Percentiles rank a stretch among this genome's conserved stretches.
phyloP scores from a whole-genome alignment of 2,113 vertebrate genomes.

The Astatotilapia flaviijosephi region DNA sequence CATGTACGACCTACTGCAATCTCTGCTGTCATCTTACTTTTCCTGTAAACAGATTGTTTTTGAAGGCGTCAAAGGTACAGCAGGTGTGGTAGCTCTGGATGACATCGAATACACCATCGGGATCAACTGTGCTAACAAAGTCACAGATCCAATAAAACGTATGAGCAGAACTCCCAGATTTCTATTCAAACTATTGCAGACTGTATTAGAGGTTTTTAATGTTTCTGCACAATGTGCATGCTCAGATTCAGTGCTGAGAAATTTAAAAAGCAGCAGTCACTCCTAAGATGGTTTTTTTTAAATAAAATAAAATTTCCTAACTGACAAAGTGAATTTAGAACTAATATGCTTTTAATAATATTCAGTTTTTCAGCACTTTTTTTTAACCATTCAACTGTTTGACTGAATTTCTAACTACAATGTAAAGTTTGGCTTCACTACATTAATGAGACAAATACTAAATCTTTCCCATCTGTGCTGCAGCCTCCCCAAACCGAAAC shows the following conservation, averaged over 20 bases:
- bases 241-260: not conserved
- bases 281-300: fast-evolving
- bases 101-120: conserved; percentile 68
- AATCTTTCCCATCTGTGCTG: not conserved
- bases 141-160: conserved; percentile 38
- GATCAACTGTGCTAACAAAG: conserved; percentile 50
- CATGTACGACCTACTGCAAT: not conserved
- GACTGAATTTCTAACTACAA: not conserved
- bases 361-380: not conserved
- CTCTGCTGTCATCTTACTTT: not conserved
- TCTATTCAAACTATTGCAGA: not conserved
- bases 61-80: conserved; percentile 64
- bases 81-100: conserved; percentile 65
- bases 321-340: not conserved
- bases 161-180: not conserved
- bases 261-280: not conserved
- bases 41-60: conserved; percentile 64
- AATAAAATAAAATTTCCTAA: not conserved
- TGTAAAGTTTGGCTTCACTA: not conserved
- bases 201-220: not conserved
- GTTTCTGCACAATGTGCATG: not conserved
- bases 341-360: not conserved
- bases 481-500: not conserved
- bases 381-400: not conserved
- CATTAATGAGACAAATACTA: not conserved